Conservation (phyloP, 2,888 invertebrate genomes). For the Trissonchulus sp. region DNA sequence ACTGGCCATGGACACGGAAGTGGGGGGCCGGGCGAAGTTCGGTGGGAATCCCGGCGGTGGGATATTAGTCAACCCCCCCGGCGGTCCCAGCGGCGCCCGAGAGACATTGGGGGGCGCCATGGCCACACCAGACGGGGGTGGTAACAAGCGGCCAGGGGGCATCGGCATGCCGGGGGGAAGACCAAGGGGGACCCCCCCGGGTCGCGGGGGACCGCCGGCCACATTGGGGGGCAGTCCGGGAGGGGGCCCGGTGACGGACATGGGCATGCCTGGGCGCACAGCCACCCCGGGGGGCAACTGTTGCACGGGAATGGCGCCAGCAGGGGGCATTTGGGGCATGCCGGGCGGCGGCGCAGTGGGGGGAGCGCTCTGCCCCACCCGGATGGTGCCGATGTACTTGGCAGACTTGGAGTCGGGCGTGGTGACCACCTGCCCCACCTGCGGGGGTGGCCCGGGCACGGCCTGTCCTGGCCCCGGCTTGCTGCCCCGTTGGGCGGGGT, state of each 20-base stretch:
- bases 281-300: not conserved
- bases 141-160: conserved; percentile 5
- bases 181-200: conserved; percentile 20
- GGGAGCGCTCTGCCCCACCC: conserved; percentile 2
- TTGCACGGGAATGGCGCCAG: not conserved
- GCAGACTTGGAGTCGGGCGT: not conserved
- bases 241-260: conserved; percentile 55
- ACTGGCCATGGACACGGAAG: no score
- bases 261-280: conserved; percentile 49
- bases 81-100: conserved; percentile 17
- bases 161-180: conserved; percentile 38
- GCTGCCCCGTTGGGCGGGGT: conserved; percentile 26
- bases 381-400: conserved; percentile 29
- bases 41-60: conserved; percentile 35
- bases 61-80: conserved; percentile 23
- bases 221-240: conserved; percentile 34
- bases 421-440: conserved; percentile 31
- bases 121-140: not conserved
- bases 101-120: not conserved
- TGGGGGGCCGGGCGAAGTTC: conserved; percentile 19
- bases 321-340: no score
- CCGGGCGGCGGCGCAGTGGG: not conserved
- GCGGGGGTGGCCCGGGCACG: conserved; percentile 34
- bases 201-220: conserved; percentile 7
- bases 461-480: conserved; percentile 15